Percentiles rank a stretch among this genome's conserved stretches.
Evolutionary conservation across 2,113 vertebrate genomes (phyloP).

Genomic region (Pedetes capensis): DNA sequence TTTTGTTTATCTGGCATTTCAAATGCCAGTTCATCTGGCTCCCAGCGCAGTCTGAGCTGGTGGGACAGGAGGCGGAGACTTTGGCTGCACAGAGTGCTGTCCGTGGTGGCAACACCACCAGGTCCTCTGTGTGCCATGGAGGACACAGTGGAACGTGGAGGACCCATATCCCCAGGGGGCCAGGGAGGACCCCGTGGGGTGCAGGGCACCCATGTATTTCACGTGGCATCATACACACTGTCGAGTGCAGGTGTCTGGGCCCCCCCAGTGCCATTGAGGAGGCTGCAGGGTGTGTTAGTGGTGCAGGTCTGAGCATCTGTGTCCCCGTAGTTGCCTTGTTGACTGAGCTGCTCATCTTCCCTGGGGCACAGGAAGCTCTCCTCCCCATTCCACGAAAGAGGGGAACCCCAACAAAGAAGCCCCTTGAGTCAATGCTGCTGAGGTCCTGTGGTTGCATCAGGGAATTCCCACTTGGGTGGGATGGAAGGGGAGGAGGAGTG

Average conservation of each 20-base stretch:
- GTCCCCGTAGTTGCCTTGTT: too few relatives aligned
- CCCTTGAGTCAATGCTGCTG: neutral
- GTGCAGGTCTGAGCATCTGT: too few relatives aligned
- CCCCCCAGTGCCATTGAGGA: neutral
- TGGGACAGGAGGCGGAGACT: neutral
- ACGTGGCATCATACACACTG: too few relatives aligned
- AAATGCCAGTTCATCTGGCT: neutral
- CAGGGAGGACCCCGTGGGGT: too few relatives aligned
- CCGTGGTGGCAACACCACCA: accelerated
- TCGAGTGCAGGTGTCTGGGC: neutral
- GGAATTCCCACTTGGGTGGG: accelerated
- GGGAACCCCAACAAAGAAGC: too few relatives aligned
- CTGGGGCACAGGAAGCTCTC: accelerated
- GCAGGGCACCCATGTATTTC: neutral
- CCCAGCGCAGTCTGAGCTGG: neutral
- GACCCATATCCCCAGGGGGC: neutral
- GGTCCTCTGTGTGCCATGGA: accelerated
- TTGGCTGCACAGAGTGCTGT: neutral
- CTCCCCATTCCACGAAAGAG: neutral
- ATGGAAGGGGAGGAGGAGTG: accelerated
- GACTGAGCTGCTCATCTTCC: accelerated
- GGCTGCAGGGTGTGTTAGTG: neutral
- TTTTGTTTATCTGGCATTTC: conserved; percentile 43
- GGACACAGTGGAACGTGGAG: neutral
- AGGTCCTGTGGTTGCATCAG: neutral